These are phyloP conservation scores for Unio delphinus DNA, from an alignment of 2,888 invertebrate species.

Conservation along the genomic window DNA sequence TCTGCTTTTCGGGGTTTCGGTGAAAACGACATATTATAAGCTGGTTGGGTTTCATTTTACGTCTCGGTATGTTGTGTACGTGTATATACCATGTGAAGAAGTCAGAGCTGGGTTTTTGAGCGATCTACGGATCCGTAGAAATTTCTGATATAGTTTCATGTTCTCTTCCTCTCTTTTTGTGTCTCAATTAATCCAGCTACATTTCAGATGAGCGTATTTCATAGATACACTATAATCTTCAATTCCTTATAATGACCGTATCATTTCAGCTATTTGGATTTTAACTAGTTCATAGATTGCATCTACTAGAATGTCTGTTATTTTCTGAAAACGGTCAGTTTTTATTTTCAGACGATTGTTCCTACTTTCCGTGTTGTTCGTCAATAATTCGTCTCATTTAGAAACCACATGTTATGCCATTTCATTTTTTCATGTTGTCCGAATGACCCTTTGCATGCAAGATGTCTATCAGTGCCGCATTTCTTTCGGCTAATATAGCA, in stretches of 20 bases:
- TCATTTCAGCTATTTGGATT: conserved; percentile 16
- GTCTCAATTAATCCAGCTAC: conserved; percentile 2
- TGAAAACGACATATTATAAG: background rate
- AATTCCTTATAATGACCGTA: conserved; percentile 19
- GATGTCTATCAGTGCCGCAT: background rate
- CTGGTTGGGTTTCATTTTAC: background rate
- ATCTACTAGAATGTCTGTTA: conserved; percentile 15
- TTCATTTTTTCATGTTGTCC: conserved; percentile 1
- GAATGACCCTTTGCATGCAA: background rate
- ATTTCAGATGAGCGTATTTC: background rate
- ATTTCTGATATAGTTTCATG: too few relatives aligned
- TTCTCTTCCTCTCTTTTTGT: too few relatives aligned
- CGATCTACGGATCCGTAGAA: background rate
- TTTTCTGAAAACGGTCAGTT: conserved; percentile 18
- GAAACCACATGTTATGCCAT: conserved; percentile 2
- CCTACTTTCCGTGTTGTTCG: conserved; percentile 29
- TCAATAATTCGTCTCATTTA: conserved; percentile 17
- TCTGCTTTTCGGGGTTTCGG: too few relatives aligned
- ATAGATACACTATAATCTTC: conserved; percentile 15
- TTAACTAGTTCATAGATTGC: conserved; percentile 9
- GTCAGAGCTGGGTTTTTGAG: background rate
- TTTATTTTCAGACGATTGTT: conserved; percentile 25
- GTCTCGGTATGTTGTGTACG: background rate
- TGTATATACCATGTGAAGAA: background rate
- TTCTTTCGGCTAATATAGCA: conserved; percentile 2